phyloP scores from a whole-genome alignment of 2,797 vertebrate species.

The Enteromius trimaculatus region DNA sequence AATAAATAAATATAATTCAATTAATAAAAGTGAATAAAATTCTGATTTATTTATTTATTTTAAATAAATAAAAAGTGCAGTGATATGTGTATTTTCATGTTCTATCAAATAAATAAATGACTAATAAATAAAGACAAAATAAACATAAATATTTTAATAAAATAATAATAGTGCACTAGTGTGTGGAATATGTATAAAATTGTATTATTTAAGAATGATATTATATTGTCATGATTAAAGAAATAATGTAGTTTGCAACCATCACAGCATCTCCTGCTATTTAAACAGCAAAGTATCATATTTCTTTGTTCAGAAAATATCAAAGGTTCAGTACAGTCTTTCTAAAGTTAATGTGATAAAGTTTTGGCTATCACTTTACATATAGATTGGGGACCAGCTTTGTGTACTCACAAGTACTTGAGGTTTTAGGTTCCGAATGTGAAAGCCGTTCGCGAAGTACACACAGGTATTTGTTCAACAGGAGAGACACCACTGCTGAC shows the following conservation, averaged over 20 bases:
- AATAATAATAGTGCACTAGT: too few species aligned
- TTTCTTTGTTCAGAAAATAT: not conserved
- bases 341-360: conserved; percentile 1
- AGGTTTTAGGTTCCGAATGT: conserved; percentile 41
- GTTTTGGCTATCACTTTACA: conserved; percentile 32
- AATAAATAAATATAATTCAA: too few species aligned
- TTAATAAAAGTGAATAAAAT: not conserved
- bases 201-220: not conserved
- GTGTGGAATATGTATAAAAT: too few species aligned
- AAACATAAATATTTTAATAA: too few species aligned
- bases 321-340: not conserved
- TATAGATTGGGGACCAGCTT: not conserved
- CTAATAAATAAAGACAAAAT: too few species aligned
- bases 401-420: conserved; percentile 22
- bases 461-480: conserved; percentile 46
- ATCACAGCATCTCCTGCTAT: not conserved
- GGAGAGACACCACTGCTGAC: conserved; percentile 53
- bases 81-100: too few species aligned
- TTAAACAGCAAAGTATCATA: not conserved
- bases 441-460: conserved; percentile 25
- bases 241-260: not conserved
- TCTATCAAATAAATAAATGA: too few species aligned
- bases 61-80: not conserved
- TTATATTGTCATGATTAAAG: conserved; percentile 4
- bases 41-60: not conserved